Evolutionary conservation across 2,888 invertebrate genomes (phyloP), one percentile per base, ranked within the genome.

Genomic region (Ryuthela nishihirai): DNA sequence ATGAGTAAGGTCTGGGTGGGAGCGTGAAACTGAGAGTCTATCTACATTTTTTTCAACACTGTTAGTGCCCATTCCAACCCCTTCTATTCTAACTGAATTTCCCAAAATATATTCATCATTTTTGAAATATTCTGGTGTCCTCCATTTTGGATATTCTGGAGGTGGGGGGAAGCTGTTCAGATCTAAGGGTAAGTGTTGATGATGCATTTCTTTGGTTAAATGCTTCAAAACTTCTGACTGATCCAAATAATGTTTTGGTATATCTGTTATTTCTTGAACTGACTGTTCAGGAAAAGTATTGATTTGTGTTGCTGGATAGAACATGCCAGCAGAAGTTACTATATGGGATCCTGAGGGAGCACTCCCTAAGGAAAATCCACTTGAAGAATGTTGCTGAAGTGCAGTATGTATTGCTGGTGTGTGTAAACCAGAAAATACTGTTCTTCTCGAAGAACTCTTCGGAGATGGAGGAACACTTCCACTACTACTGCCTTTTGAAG

Each of bases 191-290:
- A 40, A 21, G 25, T 53, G 44, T 25, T 52, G 54, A 25, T 54
- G 44, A 47, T 83, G 3, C 6, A 85, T 86, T 76, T 88, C 88
- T 76, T 87, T 87, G 17, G 88, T 88, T 59, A 89, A 78, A 74
- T 88, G 88, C 73, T 88, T 88, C 68, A 88, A 74, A 23, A 88
- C 87, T 76, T 87, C 87, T 2, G 87, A 87, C 70, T 88, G 87
- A 73, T 83, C 87, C 15, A 88, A 78, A 70, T 87, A 88, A 75
- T 88, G 88, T 70, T 87, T 87, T 0, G 88, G 88, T 70, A 88
- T 88, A 73, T 87, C 88, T 0, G 85, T 86, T 69, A 88, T 85
- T 77, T 88, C 88, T 76, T 77, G 76, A 65, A 77, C 76, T 54
- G 76, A 75, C 46, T 75, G 75, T 68, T 75, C 76, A 26, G 81